Conservation (phyloP, 1,140 invertebrate species). For the Listronotus oregonensis region DNA sequence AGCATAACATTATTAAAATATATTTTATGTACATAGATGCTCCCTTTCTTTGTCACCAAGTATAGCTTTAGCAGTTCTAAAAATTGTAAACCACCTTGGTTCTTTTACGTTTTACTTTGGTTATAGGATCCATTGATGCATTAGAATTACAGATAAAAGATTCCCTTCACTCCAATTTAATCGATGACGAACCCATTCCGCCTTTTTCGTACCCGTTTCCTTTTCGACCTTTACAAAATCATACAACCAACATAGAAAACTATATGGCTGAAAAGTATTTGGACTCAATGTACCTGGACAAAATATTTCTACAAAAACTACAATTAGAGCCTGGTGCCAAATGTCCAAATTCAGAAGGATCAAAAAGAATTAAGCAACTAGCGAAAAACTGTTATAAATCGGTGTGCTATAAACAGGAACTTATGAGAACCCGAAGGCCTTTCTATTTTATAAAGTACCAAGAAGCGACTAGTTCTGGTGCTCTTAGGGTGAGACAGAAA, state of each 20-base stretch:
- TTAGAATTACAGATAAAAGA: constrained; percentile 45
- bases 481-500: constrained; percentile 57
- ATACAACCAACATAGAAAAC: constrained; percentile 57
- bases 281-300: constrained; percentile 61
- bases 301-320: constrained; percentile 59
- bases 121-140: too few species aligned
- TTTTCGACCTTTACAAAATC: constrained; percentile 56
- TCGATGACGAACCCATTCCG: constrained; percentile 46
- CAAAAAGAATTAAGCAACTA: constrained; percentile 53
- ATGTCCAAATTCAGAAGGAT: constrained; percentile 59
- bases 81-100: too few species aligned
- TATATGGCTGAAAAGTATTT: constrained; percentile 61
- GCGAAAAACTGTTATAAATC: constrained; percentile 57
- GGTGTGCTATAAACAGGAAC: constrained; percentile 52
- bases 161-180: constrained; percentile 53
- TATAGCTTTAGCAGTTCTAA: too few species aligned
- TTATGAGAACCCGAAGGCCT: constrained; percentile 59
- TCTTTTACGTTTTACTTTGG: too few species aligned
- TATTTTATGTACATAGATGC: too few species aligned
- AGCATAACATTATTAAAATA: too few species aligned
- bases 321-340: constrained; percentile 54
- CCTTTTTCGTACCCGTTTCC: constrained; percentile 40
- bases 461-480: constrained; percentile 58
- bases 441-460: constrained; percentile 62
- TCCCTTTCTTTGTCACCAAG: too few species aligned